Evolutionary conservation across 2,888 invertebrate species (phyloP).

Genomic region (Tinea pellionella): DNA sequence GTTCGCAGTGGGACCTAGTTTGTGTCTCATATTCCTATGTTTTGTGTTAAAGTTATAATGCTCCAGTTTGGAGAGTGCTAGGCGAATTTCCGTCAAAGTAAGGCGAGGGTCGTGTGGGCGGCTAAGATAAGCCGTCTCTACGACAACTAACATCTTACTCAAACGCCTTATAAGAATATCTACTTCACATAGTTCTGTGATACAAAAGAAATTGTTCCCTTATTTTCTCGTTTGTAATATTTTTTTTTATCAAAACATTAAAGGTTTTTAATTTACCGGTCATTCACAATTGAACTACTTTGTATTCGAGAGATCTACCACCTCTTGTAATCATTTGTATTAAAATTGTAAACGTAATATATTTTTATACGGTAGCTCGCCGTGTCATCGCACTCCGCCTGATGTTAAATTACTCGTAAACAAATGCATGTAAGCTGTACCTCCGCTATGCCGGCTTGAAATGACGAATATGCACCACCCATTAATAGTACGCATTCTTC

Average conservation of each 20-base stretch:
- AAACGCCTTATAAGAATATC: neutral
- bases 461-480: no score
- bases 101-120: slow-evolving; percentile 2
- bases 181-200: neutral
- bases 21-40: neutral
- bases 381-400: no score
- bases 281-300: neutral
- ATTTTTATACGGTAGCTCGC: no score
- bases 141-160: neutral
- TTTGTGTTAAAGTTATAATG: neutral
- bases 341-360: no score
- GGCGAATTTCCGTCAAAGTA: neutral
- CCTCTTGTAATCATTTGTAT: no score
- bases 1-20: neutral
- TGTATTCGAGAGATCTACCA: neutral
- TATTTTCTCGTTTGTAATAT: neutral
- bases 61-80: neutral
- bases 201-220: neutral
- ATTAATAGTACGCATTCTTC: no score
- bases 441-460: no score
- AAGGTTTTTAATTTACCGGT: neutral
- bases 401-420: no score
- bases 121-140: neutral
- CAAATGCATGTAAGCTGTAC: no score
- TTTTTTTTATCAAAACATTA: neutral